phyloP scores from a whole-genome alignment of 2,113 vertebrate genomes.

The Tragelaphus buxtoni region DNA sequence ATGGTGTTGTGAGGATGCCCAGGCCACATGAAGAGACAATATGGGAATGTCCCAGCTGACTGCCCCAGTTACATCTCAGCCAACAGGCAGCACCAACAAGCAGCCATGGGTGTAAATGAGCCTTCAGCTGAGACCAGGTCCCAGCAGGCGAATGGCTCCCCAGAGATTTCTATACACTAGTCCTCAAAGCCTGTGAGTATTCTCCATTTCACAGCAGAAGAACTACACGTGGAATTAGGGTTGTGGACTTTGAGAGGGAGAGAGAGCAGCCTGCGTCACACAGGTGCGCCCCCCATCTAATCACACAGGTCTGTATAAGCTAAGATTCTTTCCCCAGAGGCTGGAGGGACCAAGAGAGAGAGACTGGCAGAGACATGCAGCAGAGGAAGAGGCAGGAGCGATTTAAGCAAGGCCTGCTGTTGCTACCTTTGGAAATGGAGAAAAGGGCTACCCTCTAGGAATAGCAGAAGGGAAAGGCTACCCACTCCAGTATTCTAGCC shows the following conservation, averaged over 20 bases:
- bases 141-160: not conserved
- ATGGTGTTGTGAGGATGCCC: not conserved
- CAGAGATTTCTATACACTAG: too few relatives aligned
- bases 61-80: not conserved
- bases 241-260: not conserved
- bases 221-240: too few relatives aligned
- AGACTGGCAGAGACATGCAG: not conserved
- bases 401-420: not conserved
- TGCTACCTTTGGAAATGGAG: not conserved
- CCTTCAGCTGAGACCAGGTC: not conserved
- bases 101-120: not conserved
- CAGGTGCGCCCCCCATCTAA: not conserved
- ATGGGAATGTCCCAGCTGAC: not conserved
- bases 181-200: not conserved
- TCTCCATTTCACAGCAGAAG: rapidly evolving
- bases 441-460: not conserved
- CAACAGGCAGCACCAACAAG: not conserved
- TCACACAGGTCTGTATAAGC: rapidly evolving
- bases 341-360: not conserved
- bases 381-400: not conserved
- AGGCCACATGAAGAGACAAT: not conserved
- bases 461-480: not conserved
- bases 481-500: not conserved
- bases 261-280: not conserved
- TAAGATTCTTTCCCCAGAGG: not conserved